A percentile compares a stretch with the other conserved stretches of the same genome.
phyloP scores from a whole-genome alignment of 2,113 vertebrate species.

The Spermophilus dauricus region DNA sequence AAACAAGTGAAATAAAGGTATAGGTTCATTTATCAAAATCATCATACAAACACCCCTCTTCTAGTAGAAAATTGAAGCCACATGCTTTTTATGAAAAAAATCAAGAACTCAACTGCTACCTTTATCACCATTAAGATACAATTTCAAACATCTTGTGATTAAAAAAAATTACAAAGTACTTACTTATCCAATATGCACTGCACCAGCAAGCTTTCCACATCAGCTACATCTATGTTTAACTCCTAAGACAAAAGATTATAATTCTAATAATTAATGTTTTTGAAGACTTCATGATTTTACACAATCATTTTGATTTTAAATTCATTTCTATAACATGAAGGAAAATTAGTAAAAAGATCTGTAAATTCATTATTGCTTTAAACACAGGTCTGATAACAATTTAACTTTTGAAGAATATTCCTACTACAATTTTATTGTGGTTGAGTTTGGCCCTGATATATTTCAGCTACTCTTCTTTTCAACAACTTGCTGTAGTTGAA shows the following conservation, averaged over 20 bases:
- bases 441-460: background rate
- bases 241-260: slow-evolving; percentile 90
- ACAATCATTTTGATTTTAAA: slow-evolving; percentile 57
- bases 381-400: background rate
- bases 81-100: background rate
- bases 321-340: slow-evolving; percentile 46
- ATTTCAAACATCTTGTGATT: slow-evolving; percentile 27
- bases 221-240: slow-evolving; percentile 99
- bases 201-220: slow-evolving; percentile 99
- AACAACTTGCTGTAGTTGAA: background rate
- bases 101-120: background rate
- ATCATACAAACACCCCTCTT: background rate
- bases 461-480: background rate
- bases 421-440: background rate
- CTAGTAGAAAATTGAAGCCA: background rate
- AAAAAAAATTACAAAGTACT: slow-evolving; percentile 84
- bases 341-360: slow-evolving; percentile 27
- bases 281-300: slow-evolving; percentile 35
- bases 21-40: background rate
- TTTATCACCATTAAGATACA: background rate
- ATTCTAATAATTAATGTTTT: slow-evolving; percentile 51
- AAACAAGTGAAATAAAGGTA: no score
- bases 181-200: slow-evolving; percentile 99
- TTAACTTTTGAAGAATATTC: slow-evolving; percentile 9
- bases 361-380: slow-evolving; percentile 11